Percentiles rank a stretch among this genome's conserved stretches.
These are phyloP conservation scores for Steatocranus sp. DNA, from an alignment of 2,797 vertebrate genomes.

Conservation along the genomic window DNA sequence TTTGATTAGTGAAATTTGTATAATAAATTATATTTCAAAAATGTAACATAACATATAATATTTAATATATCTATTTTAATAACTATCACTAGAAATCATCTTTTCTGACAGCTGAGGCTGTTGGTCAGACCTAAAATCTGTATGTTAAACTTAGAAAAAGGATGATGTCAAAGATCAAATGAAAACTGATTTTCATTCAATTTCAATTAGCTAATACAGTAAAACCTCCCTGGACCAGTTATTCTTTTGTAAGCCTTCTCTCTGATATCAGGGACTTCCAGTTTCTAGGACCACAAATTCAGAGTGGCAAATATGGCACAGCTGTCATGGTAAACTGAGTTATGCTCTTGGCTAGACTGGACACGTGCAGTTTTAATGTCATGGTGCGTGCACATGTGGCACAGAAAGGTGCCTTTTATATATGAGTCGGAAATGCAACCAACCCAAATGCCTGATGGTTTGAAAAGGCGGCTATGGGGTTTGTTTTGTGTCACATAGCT, in stretches of 20 bases:
- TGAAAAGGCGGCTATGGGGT: not conserved
- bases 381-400: not conserved
- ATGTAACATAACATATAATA: not conserved
- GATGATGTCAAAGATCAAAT: not conserved
- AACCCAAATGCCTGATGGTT: constrained; percentile 5
- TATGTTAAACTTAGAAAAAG: not conserved
- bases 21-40: not conserved
- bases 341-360: not conserved
- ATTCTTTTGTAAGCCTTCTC: not conserved
- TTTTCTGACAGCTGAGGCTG: not conserved
- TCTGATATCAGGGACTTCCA: not conserved
- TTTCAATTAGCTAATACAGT: not conserved
- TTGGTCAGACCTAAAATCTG: not conserved
- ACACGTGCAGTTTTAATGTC: not conserved
- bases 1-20: not conserved
- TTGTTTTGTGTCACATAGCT: constrained; percentile 49
- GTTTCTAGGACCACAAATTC: not conserved
- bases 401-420: not conserved
- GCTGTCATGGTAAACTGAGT: not conserved
- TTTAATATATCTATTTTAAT: not conserved
- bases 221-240: not conserved
- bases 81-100: not conserved
- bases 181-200: not conserved
- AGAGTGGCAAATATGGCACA: not conserved
- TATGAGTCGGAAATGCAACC: not conserved